These are phyloP conservation scores for Trochalopteron elliotii DNA, from an alignment of 2,113 vertebrate species.

Conservation along the genomic window DNA sequence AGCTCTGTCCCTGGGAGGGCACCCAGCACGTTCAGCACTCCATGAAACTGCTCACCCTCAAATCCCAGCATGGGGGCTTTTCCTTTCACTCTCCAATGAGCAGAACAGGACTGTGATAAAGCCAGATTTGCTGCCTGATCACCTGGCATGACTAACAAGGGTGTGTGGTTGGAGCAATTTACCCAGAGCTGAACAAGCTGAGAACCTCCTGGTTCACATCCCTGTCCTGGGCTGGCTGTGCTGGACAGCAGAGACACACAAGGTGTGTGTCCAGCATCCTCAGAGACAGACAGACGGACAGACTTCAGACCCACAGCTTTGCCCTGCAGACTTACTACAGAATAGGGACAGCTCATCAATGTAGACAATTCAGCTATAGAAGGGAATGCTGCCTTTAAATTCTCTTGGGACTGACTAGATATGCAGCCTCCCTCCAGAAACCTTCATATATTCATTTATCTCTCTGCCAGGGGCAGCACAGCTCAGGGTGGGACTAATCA, in stretches of 20 bases:
- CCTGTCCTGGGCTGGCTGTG: accelerated
- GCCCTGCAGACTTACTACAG: not conserved
- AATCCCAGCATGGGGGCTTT: accelerated
- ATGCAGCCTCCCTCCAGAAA: not conserved
- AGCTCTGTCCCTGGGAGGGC: not conserved
- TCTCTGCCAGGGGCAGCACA: not conserved
- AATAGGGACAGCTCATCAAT: not conserved
- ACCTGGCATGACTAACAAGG: not conserved
- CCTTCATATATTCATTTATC: not conserved
- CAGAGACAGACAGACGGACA: too few species aligned
- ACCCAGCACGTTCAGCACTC: not conserved
- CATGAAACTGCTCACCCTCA: not conserved
- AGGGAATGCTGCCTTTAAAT: not conserved
- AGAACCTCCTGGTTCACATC: not conserved
- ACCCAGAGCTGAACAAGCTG: not conserved
- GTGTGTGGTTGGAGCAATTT: not conserved
- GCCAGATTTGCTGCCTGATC: not conserved
- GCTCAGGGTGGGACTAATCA: not conserved
- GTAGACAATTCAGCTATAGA: not conserved
- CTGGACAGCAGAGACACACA: not conserved
- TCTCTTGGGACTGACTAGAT: accelerated
- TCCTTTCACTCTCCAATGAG: not conserved
- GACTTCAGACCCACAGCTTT: not conserved
- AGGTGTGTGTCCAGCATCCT: not conserved
- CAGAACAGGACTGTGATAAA: not conserved